These are phyloP conservation scores for Megaleporinus macrocephalus DNA, from an alignment of 2,113 vertebrate genomes.

Conservation along the genomic window DNA sequence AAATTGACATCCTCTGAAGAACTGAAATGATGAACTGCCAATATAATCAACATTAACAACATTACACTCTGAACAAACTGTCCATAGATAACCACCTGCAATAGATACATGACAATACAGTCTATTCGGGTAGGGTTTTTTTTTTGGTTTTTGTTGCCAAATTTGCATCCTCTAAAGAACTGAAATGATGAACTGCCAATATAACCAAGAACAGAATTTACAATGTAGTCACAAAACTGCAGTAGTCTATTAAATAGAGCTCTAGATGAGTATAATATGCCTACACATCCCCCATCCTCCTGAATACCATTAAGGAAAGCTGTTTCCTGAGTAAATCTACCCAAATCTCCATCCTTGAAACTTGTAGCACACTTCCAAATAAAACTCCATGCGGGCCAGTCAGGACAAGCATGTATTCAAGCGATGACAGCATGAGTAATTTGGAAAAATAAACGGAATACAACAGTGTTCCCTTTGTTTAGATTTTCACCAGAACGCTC, in stretches of 20 bases:
- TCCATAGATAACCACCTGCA: neutral
- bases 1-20: neutral
- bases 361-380: constrained; percentile 46
- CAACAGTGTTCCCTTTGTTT: constrained; percentile 59
- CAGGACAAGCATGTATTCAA: constrained; percentile 49
- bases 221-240: neutral
- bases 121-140: neutral
- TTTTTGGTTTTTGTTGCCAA: neutral
- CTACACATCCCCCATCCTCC: constrained; percentile 33
- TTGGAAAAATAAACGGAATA: constrained; percentile 54
- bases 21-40: neutral
- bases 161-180: neutral
- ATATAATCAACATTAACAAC: neutral
- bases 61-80: neutral
- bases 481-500: constrained; percentile 38
- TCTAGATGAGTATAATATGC: constrained; percentile 7
- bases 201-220: neutral
- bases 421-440: constrained; percentile 57
- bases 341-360: constrained; percentile 48
- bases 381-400: constrained; percentile 46
- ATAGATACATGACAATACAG: too few relatives aligned
- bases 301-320: constrained; percentile 40
- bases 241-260: neutral
- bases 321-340: constrained; percentile 45
- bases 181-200: neutral